Evolutionary conservation across 2,113 vertebrate species (phyloP), one percentile per base, ranked within the genome.

Genomic region (Lynx canadensis): DNA sequence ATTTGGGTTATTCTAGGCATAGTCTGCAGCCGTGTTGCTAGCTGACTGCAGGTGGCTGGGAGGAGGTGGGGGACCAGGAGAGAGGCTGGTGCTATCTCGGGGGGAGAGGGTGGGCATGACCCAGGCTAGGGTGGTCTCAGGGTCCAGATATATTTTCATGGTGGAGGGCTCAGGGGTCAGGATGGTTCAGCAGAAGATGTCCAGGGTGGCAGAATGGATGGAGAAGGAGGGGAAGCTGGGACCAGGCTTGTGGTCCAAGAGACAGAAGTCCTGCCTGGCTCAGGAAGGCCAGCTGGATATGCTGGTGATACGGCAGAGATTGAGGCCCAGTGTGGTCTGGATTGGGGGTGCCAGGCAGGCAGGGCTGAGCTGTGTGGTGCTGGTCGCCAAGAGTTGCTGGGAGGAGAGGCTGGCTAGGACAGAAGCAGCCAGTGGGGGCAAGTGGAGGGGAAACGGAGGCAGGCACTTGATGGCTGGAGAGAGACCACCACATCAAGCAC

Each of bases 21-120:
- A 12, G 5, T 12, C 14, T 11, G 14, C 14, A 7, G n/a, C 63
- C 45, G 14, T 5, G 27, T 41, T 50, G 65, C 55, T 7, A 0
- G 8, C 2, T 0, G 52, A 6, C 13, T 21, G 55, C 0, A 7
- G 25, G 33, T 11, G 13, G 48, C 50, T 23, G 25, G 80, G 36
- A 41, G 19, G 25, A 33, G 16, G 50, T 36, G 8, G 50, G 38
- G 55, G 57, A 19, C 80, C 29, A 2, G 80, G 33, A 16, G 21
- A 90, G 71, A 48, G 33, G 57, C 60, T 65, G 55, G 38, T 25
- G 31, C 48, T 16, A 12, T 65, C 41, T 52, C 27, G 76, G 27
- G 16, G 41, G 48, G 31, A 93, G 38, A 21, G 27, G 52, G 36
- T 29, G 71, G 68, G 68, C 15, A 8, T 16, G 78, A 63, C 21